These are phyloP conservation scores for Barbus barbus DNA, from an alignment of 2,113 vertebrate genomes.

Conservation along the genomic window DNA sequence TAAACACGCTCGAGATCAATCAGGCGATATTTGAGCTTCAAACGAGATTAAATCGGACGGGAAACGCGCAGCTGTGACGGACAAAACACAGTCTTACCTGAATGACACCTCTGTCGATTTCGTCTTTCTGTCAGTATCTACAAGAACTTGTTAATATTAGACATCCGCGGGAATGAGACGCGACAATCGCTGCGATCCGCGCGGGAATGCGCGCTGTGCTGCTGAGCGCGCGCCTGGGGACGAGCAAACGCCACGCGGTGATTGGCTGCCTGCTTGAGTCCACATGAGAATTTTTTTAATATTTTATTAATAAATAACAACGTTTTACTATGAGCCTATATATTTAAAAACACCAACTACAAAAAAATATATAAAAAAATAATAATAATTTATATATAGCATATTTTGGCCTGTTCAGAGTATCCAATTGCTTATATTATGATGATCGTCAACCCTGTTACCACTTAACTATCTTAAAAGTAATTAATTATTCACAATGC, in stretches of 20 bases:
- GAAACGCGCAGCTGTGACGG: neutral
- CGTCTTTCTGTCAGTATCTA: neutral
- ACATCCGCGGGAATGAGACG: neutral
- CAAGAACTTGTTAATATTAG: neutral
- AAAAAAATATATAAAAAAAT: neutral
- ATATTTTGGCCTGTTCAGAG: neutral
- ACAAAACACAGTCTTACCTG: neutral
- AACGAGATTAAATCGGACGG: neutral
- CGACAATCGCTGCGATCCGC: conserved; percentile 7
- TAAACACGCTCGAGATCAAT: neutral
- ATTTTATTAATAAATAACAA: neutral
- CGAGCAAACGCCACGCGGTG: neutral
- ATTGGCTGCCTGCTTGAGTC: neutral
- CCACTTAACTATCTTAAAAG: neutral
- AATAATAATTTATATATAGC: neutral
- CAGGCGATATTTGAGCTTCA: no score
- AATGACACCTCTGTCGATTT: neutral
- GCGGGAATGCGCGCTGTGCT: neutral
- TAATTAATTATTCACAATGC: neutral
- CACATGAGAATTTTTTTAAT: neutral
- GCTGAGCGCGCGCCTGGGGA: neutral
- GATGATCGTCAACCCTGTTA: no score
- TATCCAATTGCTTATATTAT: neutral
- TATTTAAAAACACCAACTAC: no score
- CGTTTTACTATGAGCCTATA: neutral